Base-by-base conservation (phyloP, 2,888 invertebrate genomes). In the Pogonocherus hispidulus region DNA sequence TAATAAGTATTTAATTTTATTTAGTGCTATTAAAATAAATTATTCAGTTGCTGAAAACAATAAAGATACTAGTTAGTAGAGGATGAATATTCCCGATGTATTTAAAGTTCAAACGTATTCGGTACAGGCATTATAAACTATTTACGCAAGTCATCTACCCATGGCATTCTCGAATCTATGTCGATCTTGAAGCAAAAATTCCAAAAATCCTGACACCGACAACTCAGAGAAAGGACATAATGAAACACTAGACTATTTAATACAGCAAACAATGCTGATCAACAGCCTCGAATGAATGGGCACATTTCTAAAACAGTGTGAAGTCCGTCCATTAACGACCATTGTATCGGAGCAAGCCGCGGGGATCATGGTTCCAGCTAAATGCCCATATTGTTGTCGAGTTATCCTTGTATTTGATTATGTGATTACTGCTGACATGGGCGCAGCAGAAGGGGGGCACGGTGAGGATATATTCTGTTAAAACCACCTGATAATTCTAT, bases 251-350 rank as follows among this genome's bases (percentile, higher is more conserved):
- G 60, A 49, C 49, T 35, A 49, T 60, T 60, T 60, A 60, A 60
- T 49, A 60, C 69, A 64, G 63, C 76, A 76, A 76, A 79, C 79
- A 78, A 80, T 79, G 72, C 72, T 66, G 70, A 72, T 69, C 69
- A 72, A 70, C 66, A 67, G 68, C 71, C 66, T 64, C 66, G 64
- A 75, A 79, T 84, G 84, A 84, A 84, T 84, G 84, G 83, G 83
- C 84, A 81, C 84, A 84, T 84, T 84, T 85, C 82, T 83, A 80
- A 84, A 84, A 85, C 85, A 85, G 84, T 85, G 83, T 84, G 85
- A 84, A 84, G 83, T 83, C 85, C 76, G 81, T 79, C 81, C 81
- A 82, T 82, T 82, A 83, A 80, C 75, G 75, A 77, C 76, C 78
- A 78, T 79, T 80, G 79, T 79, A 72, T 71, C 62, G 73, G 76